Base-by-base conservation (phyloP, 2,113 vertebrate species). In the Indicator maculatus region DNA sequence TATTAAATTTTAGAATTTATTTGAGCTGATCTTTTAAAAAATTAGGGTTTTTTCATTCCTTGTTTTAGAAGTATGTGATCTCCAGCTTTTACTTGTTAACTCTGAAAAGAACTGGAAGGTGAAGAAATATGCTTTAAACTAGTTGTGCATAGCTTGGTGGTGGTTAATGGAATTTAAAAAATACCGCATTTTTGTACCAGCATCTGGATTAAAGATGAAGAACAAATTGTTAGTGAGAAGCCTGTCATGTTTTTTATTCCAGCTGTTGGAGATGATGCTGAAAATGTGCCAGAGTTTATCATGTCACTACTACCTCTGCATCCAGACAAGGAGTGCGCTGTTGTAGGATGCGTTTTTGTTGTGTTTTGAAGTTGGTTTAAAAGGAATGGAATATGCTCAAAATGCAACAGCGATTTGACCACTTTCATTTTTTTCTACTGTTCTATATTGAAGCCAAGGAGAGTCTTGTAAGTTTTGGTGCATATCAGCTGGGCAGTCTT, bases 181-280 rank as follows among this genome's bases (percentile, higher is more conserved):
- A 33, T 65, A 38, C 23, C 77, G 2, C 6, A 23, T 67, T 83
- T 95, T 58, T 93, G 23, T 65, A n/a, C 8, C 8, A 44, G 30
- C 76, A 69, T 91, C 76, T 94, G 95, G 61, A 15, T 85, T 85
- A 77, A 89, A 92, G 71, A 63, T 66, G 67, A 80, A 77, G 71
- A 92, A 31, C 75, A 85, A 70, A 19, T 52, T 71, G 55, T 61
- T 93, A 74, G 31, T 93, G 58, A 64, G 69, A 45, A 88, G 72
- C 61, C 31, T 90, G 70, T 93, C 79, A 83, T 0, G 1, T 78
- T 93, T 74, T 71, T 91, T 77, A 50, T 53, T 78, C 30, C 60
- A 81, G 36, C 47, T 72, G 5, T 61, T 64, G 56, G 33, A 64
- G 58, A 58, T 53, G 60, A 30, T 78, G 41, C 45, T 85, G 8